A percentile compares a stretch with the other conserved stretches of the same genome.
These are phyloP conservation scores for Sebastes minor DNA, from an alignment of 2,797 vertebrate species.

Conservation along the genomic window DNA sequence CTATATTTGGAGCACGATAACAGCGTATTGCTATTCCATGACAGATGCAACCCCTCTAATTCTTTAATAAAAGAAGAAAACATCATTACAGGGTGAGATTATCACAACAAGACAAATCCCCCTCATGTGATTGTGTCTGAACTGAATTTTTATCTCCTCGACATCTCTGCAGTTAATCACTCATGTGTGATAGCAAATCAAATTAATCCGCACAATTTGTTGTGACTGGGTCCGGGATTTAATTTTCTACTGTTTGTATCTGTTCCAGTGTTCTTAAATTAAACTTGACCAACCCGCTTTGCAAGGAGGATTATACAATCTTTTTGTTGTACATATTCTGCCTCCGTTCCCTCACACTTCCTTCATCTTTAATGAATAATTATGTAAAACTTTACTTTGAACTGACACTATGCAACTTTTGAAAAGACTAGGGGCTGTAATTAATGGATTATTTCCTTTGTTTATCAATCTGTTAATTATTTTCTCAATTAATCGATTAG, in stretches of 20 bases:
- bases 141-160: not conserved
- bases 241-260: not conserved
- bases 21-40: not conserved
- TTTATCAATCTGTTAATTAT: too few relatives aligned
- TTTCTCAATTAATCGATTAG: too few relatives aligned
- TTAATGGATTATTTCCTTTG: too few relatives aligned
- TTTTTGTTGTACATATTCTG: not conserved
- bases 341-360: not conserved
- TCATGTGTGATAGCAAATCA: not conserved
- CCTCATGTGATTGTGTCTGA: not conserved
- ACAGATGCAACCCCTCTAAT: not conserved
- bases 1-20: not conserved
- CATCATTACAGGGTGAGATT: constrained; percentile 6
- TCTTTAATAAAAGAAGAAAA: constrained; percentile 25
- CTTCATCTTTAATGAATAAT: constrained; percentile 1
- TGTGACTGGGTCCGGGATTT: not conserved
- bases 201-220: not conserved
- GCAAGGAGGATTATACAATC: not conserved
- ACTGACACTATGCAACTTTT: not conserved
- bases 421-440: not conserved
- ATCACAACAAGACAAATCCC: not conserved
- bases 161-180: constrained; percentile 16
- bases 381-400: not conserved
- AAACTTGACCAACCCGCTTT: not conserved
- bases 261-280: not conserved